Conservation (phyloP, 2,113 vertebrate genomes). For the Rhea americana region DNA sequence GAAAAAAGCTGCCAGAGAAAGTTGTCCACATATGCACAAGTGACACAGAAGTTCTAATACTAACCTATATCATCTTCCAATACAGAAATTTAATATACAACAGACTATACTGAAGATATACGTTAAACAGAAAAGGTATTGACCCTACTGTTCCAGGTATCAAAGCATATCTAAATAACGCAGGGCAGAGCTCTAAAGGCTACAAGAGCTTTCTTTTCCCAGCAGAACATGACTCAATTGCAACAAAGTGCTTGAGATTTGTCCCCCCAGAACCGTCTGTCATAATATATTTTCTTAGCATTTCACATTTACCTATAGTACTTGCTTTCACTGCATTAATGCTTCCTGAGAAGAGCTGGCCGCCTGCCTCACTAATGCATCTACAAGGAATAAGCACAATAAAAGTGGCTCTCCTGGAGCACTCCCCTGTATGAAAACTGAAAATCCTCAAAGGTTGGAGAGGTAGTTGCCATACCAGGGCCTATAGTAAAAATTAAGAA, state of each 20-base stretch:
- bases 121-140: background rate
- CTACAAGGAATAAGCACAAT: background rate
- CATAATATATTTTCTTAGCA: background rate
- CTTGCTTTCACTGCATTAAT: background rate
- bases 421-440: background rate
- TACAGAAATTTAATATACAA: background rate
- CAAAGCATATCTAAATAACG: background rate
- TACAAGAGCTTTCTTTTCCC: background rate
- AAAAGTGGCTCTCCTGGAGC: background rate
- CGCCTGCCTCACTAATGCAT: background rate
- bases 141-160: background rate
- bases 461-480: background rate
- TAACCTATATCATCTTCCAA: background rate
- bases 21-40: background rate
- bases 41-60: background rate
- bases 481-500: conserved; percentile 17
- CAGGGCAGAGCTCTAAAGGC: background rate
- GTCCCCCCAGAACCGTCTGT: conserved; percentile 1
- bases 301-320: background rate
- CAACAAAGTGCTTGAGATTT: conserved; percentile 18
- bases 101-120: background rate
- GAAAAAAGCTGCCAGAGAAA: background rate
- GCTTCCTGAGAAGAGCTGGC: background rate
- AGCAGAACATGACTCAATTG: conserved; percentile 15
- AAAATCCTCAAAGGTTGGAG: background rate